Conservation (phyloP, 2,888 invertebrate genomes). For the Toxonevra muliebris region DNA sequence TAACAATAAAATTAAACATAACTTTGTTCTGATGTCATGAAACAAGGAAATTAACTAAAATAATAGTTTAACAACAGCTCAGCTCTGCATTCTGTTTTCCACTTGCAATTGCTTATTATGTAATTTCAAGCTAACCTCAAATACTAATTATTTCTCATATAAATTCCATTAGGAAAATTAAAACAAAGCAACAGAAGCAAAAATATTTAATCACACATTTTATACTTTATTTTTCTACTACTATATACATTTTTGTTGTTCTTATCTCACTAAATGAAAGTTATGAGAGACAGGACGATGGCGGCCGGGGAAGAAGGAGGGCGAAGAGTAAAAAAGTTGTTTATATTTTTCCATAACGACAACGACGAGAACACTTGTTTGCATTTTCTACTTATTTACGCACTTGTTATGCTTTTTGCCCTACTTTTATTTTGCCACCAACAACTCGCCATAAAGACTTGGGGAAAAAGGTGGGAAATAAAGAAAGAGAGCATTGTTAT, state of each 20-base stretch:
- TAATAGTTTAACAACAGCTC: background rate
- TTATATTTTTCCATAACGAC: too few species aligned
- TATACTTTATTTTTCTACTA: conserved; percentile 2
- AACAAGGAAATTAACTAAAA: background rate
- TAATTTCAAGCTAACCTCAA: background rate
- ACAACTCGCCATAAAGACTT: too few species aligned
- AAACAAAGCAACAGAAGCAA: conserved; percentile 25
- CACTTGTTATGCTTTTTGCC: conserved; percentile 11
- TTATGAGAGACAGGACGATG: background rate
- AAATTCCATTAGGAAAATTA: conserved; percentile 30
- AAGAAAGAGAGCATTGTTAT: background rate
- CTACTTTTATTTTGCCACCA: background rate
- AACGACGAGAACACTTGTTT: background rate
- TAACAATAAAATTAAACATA: too few species aligned
- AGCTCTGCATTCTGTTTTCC: too few species aligned
- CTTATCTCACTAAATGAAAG: background rate
- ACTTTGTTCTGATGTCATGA: background rate
- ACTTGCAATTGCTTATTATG: background rate
- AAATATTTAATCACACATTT: conserved; percentile 6
- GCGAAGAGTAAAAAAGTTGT: too few species aligned
- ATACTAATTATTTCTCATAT: conserved; percentile 2
- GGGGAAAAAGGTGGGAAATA: too few species aligned
- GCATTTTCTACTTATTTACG: conserved; percentile 1
- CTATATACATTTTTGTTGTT: background rate
- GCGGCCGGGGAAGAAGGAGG: too few species aligned